These are phyloP conservation scores for Lepetodrilus schrolli DNA, from an alignment of 2,888 invertebrate genomes.

Conservation along the genomic window DNA sequence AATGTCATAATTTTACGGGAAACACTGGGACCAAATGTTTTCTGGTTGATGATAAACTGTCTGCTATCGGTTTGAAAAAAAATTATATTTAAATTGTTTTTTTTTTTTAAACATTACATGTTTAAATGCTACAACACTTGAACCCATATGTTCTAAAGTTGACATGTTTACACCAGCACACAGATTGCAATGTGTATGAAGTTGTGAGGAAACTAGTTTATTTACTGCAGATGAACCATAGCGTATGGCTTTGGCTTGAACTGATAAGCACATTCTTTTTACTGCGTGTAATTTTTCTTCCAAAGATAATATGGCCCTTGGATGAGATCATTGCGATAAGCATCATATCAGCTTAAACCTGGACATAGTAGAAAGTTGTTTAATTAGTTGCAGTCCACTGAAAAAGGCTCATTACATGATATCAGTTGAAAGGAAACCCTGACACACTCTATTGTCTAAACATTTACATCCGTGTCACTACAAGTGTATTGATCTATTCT, in stretches of 20 bases:
- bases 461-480: not conserved
- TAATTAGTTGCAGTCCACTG: constrained; percentile 12
- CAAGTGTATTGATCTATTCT: not conserved
- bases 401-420: not conserved
- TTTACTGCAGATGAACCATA: not conserved
- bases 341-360: not conserved
- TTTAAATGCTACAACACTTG: too few relatives aligned
- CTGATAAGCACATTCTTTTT: not conserved
- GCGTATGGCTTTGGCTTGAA: not conserved
- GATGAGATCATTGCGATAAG: constrained; percentile 18
- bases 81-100: too few relatives aligned
- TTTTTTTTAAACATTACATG: too few relatives aligned
- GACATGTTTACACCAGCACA: not conserved
- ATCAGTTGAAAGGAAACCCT: constrained; percentile 4
- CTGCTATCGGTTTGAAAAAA: too few relatives aligned
- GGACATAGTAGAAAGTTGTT: not conserved
- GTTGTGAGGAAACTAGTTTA: not conserved
- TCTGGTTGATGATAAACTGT: too few relatives aligned
- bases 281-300: constrained; percentile 13
- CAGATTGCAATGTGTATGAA: not conserved
- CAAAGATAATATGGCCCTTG: constrained; percentile 10
- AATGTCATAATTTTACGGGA: too few relatives aligned
- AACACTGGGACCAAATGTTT: too few relatives aligned
- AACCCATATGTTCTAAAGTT: too few relatives aligned
- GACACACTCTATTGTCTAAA: not conserved